These are phyloP conservation scores for Heliconius ethilla DNA, from an alignment of 2,888 invertebrate genomes.

Conservation along the genomic window DNA sequence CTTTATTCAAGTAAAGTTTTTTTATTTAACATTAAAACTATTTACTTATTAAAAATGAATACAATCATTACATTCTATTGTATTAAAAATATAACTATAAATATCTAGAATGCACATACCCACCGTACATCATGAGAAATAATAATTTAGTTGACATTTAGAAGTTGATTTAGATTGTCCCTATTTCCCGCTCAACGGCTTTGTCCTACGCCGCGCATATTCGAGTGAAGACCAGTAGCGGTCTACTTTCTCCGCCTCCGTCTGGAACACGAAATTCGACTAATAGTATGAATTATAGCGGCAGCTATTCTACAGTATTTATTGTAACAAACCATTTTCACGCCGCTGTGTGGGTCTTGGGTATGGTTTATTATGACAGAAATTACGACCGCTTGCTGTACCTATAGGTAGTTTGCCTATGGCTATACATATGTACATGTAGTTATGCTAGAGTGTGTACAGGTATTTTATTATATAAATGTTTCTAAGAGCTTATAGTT, in stretches of 20 bases:
- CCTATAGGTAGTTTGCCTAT: background rate
- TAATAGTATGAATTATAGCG: slow-evolving; percentile 78
- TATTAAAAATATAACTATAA: background rate
- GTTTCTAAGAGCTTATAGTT: background rate
- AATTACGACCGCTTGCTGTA: background rate
- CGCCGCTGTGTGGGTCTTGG: slow-evolving; percentile 40
- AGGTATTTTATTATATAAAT: background rate
- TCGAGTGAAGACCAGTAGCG: slow-evolving; percentile 76
- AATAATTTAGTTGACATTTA: background rate
- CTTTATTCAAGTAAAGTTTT: too few relatives aligned
- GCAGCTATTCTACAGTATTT: slow-evolving; percentile 36
- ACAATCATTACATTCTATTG: background rate
- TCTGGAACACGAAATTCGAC: slow-evolving; percentile 78
- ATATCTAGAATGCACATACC: background rate
- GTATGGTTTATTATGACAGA: slow-evolving; percentile 34
- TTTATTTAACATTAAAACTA: too few relatives aligned
- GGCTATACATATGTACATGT: background rate
- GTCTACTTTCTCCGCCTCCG: slow-evolving; percentile 73
- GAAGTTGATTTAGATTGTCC: slow-evolving; percentile 3
- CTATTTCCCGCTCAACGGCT: slow-evolving; percentile 41
- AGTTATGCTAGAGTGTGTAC: background rate
- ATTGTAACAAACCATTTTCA: slow-evolving; percentile 43
- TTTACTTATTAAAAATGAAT: background rate
- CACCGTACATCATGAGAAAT: background rate
- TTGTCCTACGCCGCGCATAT: slow-evolving; percentile 42